These are phyloP conservation scores for Abramis brama DNA, from an alignment of 2,113 vertebrate genomes.

Conservation along the genomic window DNA sequence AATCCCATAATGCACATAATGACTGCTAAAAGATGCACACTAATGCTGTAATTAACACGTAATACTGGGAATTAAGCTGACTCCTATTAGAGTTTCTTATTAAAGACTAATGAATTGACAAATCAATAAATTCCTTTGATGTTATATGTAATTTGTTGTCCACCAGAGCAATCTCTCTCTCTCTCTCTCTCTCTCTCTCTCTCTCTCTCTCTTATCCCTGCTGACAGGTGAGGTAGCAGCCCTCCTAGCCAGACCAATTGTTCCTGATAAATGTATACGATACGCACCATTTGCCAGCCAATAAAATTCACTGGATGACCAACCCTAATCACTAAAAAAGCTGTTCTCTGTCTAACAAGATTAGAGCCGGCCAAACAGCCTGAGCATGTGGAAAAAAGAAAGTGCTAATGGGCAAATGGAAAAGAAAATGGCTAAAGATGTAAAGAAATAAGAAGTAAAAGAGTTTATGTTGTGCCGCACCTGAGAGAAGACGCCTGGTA, in stretches of 20 bases:
- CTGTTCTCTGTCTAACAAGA: slow-evolving; percentile 57
- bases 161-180: slow-evolving; percentile 55
- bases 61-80: slow-evolving; percentile 25
- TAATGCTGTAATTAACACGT: slow-evolving; percentile 34
- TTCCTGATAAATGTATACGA: slow-evolving; percentile 79
- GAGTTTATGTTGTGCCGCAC: neutral
- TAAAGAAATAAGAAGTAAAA: slow-evolving; percentile 8
- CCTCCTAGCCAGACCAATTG: slow-evolving; percentile 62
- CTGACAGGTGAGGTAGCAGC: slow-evolving; percentile 67
- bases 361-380: slow-evolving; percentile 61
- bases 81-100: slow-evolving; percentile 6
- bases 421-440: slow-evolving; percentile 41
- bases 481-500: neutral
- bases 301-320: slow-evolving; percentile 75
- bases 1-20: neutral
- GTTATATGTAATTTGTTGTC: slow-evolving; percentile 63
- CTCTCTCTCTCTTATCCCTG: slow-evolving; percentile 9
- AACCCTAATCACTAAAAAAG: slow-evolving; percentile 72
- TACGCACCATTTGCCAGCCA: slow-evolving; percentile 77
- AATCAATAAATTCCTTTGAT: slow-evolving; percentile 49
- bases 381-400: slow-evolving; percentile 25
- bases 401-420: slow-evolving; percentile 15
- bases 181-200: slow-evolving; percentile 51
- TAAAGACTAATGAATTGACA: slow-evolving; percentile 10
- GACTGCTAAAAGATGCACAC: neutral